Percentiles rank a stretch among this genome's conserved stretches.
These are phyloP conservation scores for Notechis scutatus DNA, from an alignment of 2,113 vertebrate species.

Conservation along the genomic window DNA sequence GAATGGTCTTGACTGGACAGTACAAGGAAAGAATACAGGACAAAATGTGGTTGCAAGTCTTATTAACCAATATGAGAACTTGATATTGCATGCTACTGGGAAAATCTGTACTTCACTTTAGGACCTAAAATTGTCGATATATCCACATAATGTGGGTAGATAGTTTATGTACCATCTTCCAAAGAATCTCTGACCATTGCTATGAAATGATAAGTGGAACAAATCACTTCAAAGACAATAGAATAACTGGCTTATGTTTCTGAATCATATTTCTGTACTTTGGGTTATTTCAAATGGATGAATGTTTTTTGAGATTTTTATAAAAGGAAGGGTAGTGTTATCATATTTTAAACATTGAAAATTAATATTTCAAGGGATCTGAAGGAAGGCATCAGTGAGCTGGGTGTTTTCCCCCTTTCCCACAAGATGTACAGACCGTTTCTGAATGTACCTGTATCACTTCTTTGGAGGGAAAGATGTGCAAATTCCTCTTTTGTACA, in stretches of 20 bases:
- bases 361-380: not conserved
- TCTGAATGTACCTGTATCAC: not conserved
- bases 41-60: not conserved
- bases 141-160: not conserved
- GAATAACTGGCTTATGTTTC: not conserved
- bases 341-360: not conserved
- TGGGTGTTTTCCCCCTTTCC: not conserved
- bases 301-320: not conserved
- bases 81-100: not conserved
- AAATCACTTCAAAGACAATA: not conserved
- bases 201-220: not conserved
- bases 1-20: not conserved
- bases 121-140: not conserved
- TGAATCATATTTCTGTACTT: constrained; percentile 10
- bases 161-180: not conserved
- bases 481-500: not conserved
- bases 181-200: not conserved
- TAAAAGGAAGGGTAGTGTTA: not conserved
- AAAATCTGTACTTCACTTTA: not conserved
- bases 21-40: not conserved
- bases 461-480: not conserved
- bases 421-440: not conserved
- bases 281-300: not conserved
- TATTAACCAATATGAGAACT: not conserved
- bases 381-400: not conserved